Base-by-base conservation (phyloP, 2,797 vertebrate genomes). In the Phalloptychus januarius region DNA sequence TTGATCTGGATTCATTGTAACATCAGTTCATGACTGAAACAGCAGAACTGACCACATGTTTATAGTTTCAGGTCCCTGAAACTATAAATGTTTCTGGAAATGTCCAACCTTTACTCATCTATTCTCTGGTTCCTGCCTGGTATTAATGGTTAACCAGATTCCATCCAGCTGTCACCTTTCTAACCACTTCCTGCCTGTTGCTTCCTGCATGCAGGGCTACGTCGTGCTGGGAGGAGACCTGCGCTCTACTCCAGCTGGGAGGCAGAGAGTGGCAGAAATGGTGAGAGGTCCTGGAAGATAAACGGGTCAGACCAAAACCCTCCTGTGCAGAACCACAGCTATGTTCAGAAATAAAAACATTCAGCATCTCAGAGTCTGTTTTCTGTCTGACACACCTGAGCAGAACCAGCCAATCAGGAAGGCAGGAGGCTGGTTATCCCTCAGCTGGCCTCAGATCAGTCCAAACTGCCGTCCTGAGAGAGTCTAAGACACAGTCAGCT, bases 401-500 rank as follows among this genome's bases (percentile, higher is more conserved):
- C 31, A 63, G 33, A 23, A 65, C 7, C 61, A 65, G 61, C 33
- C 61, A 72, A 50, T 52, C 46, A 38, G 71, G 71, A 50, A 20
- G 16, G 20, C 45, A 23, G 71, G 25, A 45, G 44, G 38, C 36
- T 12, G 11, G 13, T 40, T 11, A 28, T 7, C 42, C 11, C 1
- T 25, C 5, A 33, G 46, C 71, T 25, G 71, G 23, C n/a, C 31
- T 36, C 71, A 52, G 40, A 61, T 45, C 48, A 52, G 71, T 33
- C 40, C 33, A 18, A 56, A 28, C 67, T 38, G 54, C 63, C 58
- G 36, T 31, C 44, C 70, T 40, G 40, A 36, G 42, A 6, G 5
- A 10, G 8, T 70, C 80, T 87, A 89, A 0, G 83, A 89, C 0
- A 84, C 58, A 0, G 72, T 84, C 77, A 91, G 85, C 15, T 83